Evolutionary conservation across 2,888 invertebrate genomes (phyloP).

Genomic region (Molanna angustata): DNA sequence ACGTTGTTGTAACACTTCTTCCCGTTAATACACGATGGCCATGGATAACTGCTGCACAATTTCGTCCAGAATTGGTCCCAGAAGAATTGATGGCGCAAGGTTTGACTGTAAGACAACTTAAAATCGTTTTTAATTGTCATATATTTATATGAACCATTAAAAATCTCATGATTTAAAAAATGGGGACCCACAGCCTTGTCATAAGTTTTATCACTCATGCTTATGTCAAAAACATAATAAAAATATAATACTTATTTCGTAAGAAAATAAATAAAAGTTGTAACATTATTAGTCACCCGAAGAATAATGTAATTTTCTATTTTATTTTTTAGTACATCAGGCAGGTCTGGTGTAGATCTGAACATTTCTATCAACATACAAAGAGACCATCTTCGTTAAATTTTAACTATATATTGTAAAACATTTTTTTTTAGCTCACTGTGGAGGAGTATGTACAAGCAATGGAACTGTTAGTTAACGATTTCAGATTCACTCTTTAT

Average conservation of each 20-base stretch:
- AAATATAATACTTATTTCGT: too few relatives aligned
- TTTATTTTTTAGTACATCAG: background rate
- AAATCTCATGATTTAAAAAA: background rate
- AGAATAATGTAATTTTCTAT: too few relatives aligned
- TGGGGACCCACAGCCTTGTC: background rate
- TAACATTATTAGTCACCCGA: too few relatives aligned
- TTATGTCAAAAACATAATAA: too few relatives aligned
- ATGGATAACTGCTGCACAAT: conserved; percentile 89
- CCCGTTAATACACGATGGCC: conserved; percentile 88
- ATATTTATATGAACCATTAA: background rate
- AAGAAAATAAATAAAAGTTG: too few relatives aligned
- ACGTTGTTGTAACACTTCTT: conserved; percentile 84
- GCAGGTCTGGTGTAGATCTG: too few relatives aligned
- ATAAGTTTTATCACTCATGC: too few relatives aligned
- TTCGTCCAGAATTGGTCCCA: conserved; percentile 89
- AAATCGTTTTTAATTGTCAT: background rate
- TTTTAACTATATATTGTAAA: too few relatives aligned
- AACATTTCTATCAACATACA: too few relatives aligned
- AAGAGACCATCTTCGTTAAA: too few relatives aligned
- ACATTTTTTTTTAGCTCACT: conserved; percentile 66
- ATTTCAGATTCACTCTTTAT: conserved; percentile 87
- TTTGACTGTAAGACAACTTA: conserved; percentile 66
- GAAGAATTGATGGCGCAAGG: conserved; percentile 95
- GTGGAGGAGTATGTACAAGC: conserved; percentile 95
- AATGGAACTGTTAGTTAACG: conserved; percentile 90